Base-by-base conservation (phyloP, 2,113 vertebrate genomes). In the Cettia cetti region DNA sequence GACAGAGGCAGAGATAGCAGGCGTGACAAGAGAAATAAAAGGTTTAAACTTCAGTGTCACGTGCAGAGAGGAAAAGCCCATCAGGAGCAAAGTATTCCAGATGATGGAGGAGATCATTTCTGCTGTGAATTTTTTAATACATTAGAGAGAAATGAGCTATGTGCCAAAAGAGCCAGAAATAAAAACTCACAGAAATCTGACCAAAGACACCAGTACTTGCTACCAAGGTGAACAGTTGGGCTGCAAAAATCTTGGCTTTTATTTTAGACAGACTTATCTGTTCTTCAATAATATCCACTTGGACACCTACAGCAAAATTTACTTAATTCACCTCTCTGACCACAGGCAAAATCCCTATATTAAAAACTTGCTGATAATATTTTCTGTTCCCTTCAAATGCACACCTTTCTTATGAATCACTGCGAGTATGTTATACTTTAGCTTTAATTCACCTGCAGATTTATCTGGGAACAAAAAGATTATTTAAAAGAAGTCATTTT, bases 401-500 rank as follows among this genome's bases (percentile, higher is more conserved):
- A 23, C 15, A 88, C 33, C 68, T 86, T 94, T 30, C 66, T 61
- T 49, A 70, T 20, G 39, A 93, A 77, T 80, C 68, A 63, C 30
- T 40, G 42, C 54, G 83, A 87, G 21, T 0, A 0, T 65, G 47
- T 66, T 83, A 54, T n/a, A 47, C 21, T 35, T 96, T 52, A 63
- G 28, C 59, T 83, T 45, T 63, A 88, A 74, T 86, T 92, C 64
- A 88, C 35, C 85, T 72, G 53, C 91, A 96, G 47, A 33, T 78
- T 96, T 94, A 71, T 39, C 89, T 82, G 50, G 80, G 85, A 96
- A 84, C 82, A 97, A 95, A 95, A 90, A 44, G 26, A 86, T 91
- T 95, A 61, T 80, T 94, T 91, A 66, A 95, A 96, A 94, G 20
- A 84, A 92, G 44, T 45, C 4, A 86, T 76, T 95, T 91, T 82